These are phyloP conservation scores for Leptopilina clavipes DNA, from an alignment of 1,140 invertebrate genomes.

Conservation along the genomic window DNA sequence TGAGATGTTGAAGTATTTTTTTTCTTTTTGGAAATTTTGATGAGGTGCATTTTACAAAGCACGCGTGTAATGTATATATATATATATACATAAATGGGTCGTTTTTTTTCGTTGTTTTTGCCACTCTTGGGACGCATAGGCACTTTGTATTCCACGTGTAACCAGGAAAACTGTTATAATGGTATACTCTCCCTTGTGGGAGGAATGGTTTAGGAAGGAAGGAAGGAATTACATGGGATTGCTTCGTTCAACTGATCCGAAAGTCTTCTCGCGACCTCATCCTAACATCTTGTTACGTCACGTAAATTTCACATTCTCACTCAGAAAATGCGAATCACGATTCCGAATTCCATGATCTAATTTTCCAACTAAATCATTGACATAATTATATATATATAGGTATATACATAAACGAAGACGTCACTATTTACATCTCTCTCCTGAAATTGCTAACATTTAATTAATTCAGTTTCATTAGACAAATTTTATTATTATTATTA, in stretches of 20 bases:
- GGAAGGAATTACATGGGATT: slow-evolving; percentile 52
- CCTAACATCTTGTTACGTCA: slow-evolving; percentile 47
- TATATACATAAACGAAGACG: no score
- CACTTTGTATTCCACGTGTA: slow-evolving; percentile 64
- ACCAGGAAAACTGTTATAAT: slow-evolving; percentile 68
- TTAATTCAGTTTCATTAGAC: no score
- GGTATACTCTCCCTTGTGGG: slow-evolving; percentile 58
- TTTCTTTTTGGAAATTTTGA: no score
- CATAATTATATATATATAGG: no score
- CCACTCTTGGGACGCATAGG: slow-evolving; percentile 59
- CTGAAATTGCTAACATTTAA: no score
- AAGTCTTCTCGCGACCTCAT: slow-evolving; percentile 41
- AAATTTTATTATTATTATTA: no score
- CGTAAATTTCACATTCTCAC: slow-evolving; percentile 44
- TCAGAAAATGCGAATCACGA: slow-evolving; percentile 21
- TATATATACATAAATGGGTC: neutral
- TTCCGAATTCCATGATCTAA: slow-evolving; percentile 12
- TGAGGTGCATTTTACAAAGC: no score
- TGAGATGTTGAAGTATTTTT: no score
- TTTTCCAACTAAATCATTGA: slow-evolving; percentile 3
- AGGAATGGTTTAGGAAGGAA: slow-evolving; percentile 46
- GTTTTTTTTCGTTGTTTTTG: slow-evolving; percentile 32
- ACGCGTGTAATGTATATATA: no score
- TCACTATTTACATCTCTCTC: no score
- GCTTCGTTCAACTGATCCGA: slow-evolving; percentile 28